Evolutionary conservation across 2,113 vertebrate species (phyloP).

Genomic region (Syngnathoides biaculeatus): DNA sequence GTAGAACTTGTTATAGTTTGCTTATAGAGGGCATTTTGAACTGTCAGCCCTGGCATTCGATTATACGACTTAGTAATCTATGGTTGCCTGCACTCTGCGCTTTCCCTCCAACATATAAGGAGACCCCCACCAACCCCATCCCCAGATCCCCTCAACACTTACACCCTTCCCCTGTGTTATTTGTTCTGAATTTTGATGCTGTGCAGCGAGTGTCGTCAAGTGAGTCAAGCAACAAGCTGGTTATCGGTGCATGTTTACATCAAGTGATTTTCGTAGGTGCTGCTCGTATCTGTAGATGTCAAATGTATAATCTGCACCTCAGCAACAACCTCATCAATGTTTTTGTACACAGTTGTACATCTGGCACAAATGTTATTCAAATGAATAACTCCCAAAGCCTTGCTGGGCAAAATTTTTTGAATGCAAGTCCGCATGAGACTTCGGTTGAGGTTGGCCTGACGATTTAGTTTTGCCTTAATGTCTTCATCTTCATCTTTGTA

Average conservation of each 20-base stretch:
- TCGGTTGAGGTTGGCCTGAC: not conserved
- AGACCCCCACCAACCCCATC: not conserved
- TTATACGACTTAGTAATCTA: constrained; percentile 54
- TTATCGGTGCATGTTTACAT: not conserved
- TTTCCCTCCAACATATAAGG: constrained; percentile 8
- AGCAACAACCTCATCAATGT: too few relatives aligned
- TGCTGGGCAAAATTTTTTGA: not conserved
- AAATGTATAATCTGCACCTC: not conserved
- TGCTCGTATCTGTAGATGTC: not conserved
- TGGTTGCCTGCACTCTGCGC: constrained; percentile 3
- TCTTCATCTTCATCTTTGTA: not conserved
- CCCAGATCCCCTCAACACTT: not conserved
- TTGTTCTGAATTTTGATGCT: not conserved
- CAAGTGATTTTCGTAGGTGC: constrained; percentile 30
- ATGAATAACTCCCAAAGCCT: not conserved
- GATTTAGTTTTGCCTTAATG: not conserved
- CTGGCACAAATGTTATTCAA: not conserved
- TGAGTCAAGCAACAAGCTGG: constrained; percentile 21
- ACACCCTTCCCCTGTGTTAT: not conserved
- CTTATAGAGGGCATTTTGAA: constrained; percentile 53
- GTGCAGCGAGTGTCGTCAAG: not conserved
- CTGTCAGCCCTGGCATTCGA: constrained; percentile 55
- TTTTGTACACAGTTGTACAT: not conserved
- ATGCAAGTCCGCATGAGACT: not conserved
- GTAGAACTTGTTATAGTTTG: constrained; percentile 62